A percentile compares a stretch with the other conserved stretches of the same genome.
Evolutionary conservation across 1,140 invertebrate species (phyloP).

Genomic region (Drosophila parvula): DNA sequence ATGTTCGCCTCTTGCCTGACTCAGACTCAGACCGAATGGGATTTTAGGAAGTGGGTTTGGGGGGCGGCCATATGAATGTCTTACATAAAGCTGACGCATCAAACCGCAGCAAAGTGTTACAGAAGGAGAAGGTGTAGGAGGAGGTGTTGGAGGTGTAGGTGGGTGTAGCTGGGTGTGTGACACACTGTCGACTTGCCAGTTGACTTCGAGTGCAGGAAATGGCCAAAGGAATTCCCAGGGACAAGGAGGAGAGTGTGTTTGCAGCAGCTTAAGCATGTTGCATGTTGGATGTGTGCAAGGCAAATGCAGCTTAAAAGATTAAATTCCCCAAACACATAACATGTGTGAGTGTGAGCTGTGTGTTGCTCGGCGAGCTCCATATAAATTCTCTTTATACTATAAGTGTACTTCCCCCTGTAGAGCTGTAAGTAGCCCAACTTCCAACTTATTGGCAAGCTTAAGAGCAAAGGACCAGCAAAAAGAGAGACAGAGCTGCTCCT

Average conservation of each 20-base stretch:
- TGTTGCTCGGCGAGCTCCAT: slow-evolving; percentile 4
- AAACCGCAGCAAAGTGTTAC: slow-evolving; percentile 56
- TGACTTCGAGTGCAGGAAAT: slow-evolving; percentile 66
- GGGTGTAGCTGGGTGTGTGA: slow-evolving; percentile 10
- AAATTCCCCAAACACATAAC: slow-evolving; percentile 49
- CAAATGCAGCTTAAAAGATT: slow-evolving; percentile 80
- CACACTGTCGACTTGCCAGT: slow-evolving; percentile 68
- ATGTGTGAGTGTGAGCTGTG: slow-evolving; percentile 55
- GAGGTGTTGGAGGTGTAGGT: not conserved
- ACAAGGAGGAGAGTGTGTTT: slow-evolving; percentile 50
- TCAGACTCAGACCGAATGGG: slow-evolving; percentile 8
- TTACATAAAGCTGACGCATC: slow-evolving; percentile 81
- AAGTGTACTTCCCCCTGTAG: slow-evolving; percentile 51
- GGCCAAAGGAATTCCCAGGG: slow-evolving; percentile 31
- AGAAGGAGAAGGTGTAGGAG: slow-evolving; percentile 12
- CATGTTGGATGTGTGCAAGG: slow-evolving; percentile 69
- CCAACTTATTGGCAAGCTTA: slow-evolving; percentile 67
- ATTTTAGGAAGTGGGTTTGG: slow-evolving; percentile 1
- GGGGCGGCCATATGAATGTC: slow-evolving; percentile 45
- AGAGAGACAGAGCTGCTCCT: not conserved
- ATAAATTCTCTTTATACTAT: slow-evolving; percentile 9
- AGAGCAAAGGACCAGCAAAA: slow-evolving; percentile 16
- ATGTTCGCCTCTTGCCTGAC: slow-evolving; percentile 46
- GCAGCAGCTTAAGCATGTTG: slow-evolving; percentile 79
- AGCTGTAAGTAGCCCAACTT: slow-evolving; percentile 70